Conservation (phyloP, 2,888 invertebrate genomes). For the Apomyelois bistriatella region DNA sequence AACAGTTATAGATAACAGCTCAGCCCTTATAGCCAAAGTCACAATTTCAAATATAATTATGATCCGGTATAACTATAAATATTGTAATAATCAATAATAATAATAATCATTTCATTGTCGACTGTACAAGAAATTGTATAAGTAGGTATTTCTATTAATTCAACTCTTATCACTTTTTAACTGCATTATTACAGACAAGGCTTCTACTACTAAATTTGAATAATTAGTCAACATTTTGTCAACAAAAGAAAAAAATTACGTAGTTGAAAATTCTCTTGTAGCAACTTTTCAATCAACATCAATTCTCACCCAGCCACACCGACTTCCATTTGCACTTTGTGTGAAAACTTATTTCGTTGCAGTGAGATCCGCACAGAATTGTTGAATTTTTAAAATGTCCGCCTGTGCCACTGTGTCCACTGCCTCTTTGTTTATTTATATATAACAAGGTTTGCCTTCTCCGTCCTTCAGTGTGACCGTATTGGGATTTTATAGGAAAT, state of each 20-base stretch:
- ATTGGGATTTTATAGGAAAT: neutral
- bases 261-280: neutral
- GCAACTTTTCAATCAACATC: slow-evolving; percentile 13
- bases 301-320: slow-evolving; percentile 5
- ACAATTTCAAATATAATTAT: no score
- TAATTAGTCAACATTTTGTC: neutral
- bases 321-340: slow-evolving; percentile 13
- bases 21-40: no score
- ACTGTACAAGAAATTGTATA: no score
- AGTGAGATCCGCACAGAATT: slow-evolving; percentile 6
- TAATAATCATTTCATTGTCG: no score
- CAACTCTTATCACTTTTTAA: no score
- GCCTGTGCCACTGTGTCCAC: slow-evolving; percentile 17
- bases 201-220: neutral
- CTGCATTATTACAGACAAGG: no score
- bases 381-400: slow-evolving; percentile 23
- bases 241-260: neutral
- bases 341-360: slow-evolving; percentile 14
- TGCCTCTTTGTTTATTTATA: slow-evolving; percentile 22
- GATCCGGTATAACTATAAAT: no score
- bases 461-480: neutral
- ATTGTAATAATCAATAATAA: no score
- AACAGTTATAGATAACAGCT: no score
- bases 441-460: slow-evolving; percentile 18
- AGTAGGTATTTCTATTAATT: no score